Conservation (phyloP, 2,113 vertebrate species). For the Ageneiosus marmoratus region DNA sequence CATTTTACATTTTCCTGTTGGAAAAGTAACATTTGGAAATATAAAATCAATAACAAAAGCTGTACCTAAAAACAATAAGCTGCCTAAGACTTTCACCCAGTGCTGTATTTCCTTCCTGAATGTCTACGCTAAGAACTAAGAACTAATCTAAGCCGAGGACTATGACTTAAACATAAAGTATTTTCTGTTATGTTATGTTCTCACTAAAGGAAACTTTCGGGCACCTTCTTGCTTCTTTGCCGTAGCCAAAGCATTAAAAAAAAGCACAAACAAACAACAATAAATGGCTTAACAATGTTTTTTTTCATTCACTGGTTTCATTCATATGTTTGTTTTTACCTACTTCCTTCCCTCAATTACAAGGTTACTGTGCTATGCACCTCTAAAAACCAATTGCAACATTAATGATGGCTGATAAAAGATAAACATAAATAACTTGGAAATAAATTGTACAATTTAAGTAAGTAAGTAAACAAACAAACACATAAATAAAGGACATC, state of each 20-base stretch:
- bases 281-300: neutral
- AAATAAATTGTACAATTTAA: neutral
- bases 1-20: too few species aligned
- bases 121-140: neutral
- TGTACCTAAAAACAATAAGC: too few species aligned
- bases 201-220: neutral
- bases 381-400: too few species aligned
- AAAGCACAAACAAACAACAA: neutral
- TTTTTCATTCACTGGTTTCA: neutral
- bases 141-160: neutral
- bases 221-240: neutral
- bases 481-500: too few species aligned
- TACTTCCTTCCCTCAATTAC: too few species aligned
- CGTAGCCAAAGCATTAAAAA: neutral
- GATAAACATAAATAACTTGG: neutral
- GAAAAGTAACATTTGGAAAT: too few species aligned
- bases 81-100: too few species aligned
- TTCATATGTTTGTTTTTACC: neutral
- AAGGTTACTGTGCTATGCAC: too few species aligned
- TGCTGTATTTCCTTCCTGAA: too few species aligned
- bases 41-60: too few species aligned
- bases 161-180: neutral
- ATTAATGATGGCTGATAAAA: neutral
- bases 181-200: neutral
- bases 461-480: too few species aligned